Evolutionary conservation across 2,797 vertebrate species (phyloP).

Genomic region (Catostomus latipinnis): DNA sequence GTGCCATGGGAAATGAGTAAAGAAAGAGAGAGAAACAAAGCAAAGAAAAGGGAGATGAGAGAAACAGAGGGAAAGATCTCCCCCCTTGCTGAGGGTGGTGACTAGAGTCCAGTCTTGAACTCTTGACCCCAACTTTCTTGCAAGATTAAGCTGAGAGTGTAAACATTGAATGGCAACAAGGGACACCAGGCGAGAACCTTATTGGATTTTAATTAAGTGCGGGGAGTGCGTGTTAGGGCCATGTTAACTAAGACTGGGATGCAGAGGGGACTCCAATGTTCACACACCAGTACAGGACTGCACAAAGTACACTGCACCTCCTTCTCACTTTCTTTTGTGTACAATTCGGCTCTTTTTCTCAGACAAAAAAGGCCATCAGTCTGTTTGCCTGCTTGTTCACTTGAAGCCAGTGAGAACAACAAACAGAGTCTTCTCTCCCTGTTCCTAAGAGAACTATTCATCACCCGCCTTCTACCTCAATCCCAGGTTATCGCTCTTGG

Average conservation of each 20-base stretch:
- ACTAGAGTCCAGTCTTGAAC: constrained; percentile 74
- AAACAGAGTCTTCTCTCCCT: constrained; percentile 66
- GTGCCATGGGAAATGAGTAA: constrained; percentile 64
- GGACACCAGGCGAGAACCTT: constrained; percentile 78
- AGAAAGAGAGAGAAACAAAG: constrained; percentile 40
- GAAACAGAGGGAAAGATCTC: constrained; percentile 65
- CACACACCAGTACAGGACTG: constrained; percentile 57
- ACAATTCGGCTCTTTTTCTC: constrained; percentile 45
- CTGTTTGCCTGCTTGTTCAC: constrained; percentile 64
- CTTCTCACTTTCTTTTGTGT: constrained; percentile 40
- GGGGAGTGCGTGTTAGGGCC: constrained; percentile 71
- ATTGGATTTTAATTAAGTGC: constrained; percentile 87
- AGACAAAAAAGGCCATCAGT: constrained; percentile 42
- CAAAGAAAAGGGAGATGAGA: constrained; percentile 55
- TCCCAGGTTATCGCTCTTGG: constrained; percentile 45
- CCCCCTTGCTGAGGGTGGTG: constrained; percentile 50
- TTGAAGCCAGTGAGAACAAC: constrained; percentile 68
- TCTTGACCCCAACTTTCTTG: constrained; percentile 79
- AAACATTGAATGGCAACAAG: constrained; percentile 82
- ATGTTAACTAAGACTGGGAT: constrained; percentile 71
- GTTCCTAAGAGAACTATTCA: constrained; percentile 68
- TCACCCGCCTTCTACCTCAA: constrained; percentile 47
- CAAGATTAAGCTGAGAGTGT: constrained; percentile 83
- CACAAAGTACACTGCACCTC: constrained; percentile 54
- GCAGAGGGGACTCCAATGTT: constrained; percentile 40